A percentile compares a stretch with the other conserved stretches of the same genome.
phyloP scores from a whole-genome alignment of 2,888 invertebrate species.

The Pristionchus maxplancki region DNA sequence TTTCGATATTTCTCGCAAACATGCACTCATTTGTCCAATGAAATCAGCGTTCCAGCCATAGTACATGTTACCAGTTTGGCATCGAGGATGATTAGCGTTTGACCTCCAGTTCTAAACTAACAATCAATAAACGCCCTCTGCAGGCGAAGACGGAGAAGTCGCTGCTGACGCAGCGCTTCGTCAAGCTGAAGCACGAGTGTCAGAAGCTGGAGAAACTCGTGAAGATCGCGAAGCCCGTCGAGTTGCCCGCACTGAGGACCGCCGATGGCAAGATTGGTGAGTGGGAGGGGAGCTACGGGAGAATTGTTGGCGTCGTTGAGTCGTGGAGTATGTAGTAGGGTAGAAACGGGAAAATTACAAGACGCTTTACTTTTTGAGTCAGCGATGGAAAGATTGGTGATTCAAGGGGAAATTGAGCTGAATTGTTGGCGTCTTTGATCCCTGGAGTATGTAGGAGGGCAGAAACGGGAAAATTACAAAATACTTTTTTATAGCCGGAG shows the following conservation, averaged over 20 bases:
- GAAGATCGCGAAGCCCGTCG: constrained; percentile 68
- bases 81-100: too few species aligned
- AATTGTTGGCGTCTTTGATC: too few species aligned
- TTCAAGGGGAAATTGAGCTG: too few species aligned
- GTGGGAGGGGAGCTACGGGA: neutral
- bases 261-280: constrained; percentile 36
- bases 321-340: neutral
- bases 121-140: neutral
- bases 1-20: too few species aligned
- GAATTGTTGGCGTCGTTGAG: neutral
- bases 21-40: too few species aligned
- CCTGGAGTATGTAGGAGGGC: too few species aligned
- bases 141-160: constrained; percentile 69
- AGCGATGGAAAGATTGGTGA: neutral
- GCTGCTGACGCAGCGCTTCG: constrained; percentile 63
- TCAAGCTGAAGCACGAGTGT: constrained; percentile 62
- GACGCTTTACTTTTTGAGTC: too few species aligned
- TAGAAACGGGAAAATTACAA: neutral
- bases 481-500: too few species aligned
- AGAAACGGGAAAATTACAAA: too few species aligned
- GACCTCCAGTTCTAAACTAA: too few species aligned
- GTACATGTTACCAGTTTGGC: too few species aligned
- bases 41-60: too few species aligned
- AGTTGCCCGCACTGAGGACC: constrained; percentile 56
- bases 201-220: constrained; percentile 66